Percentiles rank a stretch among this genome's conserved stretches.
phyloP scores from a whole-genome alignment of 2,113 vertebrate species.

The Grammatotria lemairii region DNA sequence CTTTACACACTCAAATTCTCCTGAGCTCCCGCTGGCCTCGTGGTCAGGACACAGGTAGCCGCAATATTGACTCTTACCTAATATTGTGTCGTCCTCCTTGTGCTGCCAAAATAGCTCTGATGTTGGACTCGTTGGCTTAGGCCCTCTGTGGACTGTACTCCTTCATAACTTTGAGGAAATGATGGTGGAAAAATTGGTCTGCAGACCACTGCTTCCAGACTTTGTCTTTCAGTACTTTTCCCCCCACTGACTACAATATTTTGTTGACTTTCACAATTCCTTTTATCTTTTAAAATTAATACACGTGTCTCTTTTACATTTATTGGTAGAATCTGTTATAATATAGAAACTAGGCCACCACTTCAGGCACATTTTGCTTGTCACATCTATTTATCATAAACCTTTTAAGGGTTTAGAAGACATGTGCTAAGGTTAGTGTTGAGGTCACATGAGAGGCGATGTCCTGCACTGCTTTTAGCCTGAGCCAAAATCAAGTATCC shows the following conservation, averaged over 20 bases:
- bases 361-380: background rate
- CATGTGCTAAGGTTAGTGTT: background rate
- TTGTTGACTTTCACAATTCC: background rate
- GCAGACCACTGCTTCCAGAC: background rate
- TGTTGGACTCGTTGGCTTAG: background rate
- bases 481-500: fast-evolving
- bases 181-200: background rate
- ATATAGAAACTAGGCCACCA: background rate
- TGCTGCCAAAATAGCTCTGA: background rate
- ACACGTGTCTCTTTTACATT: fast-evolving
- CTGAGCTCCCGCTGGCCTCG: background rate
- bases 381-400: background rate
- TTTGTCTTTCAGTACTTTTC: fast-evolving
- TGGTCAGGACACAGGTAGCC: background rate
- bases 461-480: background rate
- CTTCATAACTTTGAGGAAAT: background rate
- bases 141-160: background rate
- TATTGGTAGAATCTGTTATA: background rate
- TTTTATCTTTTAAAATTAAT: background rate
- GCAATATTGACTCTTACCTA: background rate
- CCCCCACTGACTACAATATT: background rate
- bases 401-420: background rate
- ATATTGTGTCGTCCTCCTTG: background rate
- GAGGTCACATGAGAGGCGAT: background rate
- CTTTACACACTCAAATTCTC: background rate